Evolutionary conservation across 2,888 invertebrate species (phyloP).

Genomic region (Plagiodera versicolora): DNA sequence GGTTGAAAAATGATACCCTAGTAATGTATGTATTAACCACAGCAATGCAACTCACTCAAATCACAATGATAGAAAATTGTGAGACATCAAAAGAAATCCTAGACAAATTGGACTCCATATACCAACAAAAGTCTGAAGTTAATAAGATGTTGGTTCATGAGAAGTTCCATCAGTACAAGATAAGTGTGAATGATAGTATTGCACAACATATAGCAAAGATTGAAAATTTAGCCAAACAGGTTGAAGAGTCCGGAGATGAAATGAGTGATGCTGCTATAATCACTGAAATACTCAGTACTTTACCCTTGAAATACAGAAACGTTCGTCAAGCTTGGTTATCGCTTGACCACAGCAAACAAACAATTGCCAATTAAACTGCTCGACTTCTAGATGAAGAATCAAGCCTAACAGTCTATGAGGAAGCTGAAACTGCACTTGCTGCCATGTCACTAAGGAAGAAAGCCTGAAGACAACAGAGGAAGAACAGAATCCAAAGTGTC

Average conservation of each 20-base stretch:
- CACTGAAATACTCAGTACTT: constrained; percentile 21
- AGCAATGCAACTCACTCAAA: constrained; percentile 26
- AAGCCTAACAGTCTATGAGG: constrained; percentile 8
- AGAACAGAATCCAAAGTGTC: not conserved
- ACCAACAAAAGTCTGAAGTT: constrained; percentile 27
- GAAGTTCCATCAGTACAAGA: constrained; percentile 35
- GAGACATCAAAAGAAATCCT: constrained; percentile 31
- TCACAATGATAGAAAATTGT: constrained; percentile 37
- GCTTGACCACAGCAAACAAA: constrained; percentile 20
- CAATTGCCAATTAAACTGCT: constrained; percentile 23
- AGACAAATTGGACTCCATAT: constrained; percentile 33
- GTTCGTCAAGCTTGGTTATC: constrained; percentile 19
- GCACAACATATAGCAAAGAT: constrained; percentile 40
- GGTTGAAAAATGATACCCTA: not conserved
- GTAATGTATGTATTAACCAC: not conserved
- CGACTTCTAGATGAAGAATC: constrained; percentile 24
- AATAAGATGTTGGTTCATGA: constrained; percentile 39
- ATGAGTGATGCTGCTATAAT: constrained; percentile 20
- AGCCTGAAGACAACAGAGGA: not conserved
- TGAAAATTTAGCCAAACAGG: constrained; percentile 16
- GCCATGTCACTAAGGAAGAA: not conserved
- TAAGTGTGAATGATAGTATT: constrained; percentile 32
- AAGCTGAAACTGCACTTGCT: constrained; percentile 15
- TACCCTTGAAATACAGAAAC: constrained; percentile 13
- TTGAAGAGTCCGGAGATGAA: constrained; percentile 18